Conservation (phyloP, 2,888 invertebrate genomes). For the Coenonympha glycerion region DNA sequence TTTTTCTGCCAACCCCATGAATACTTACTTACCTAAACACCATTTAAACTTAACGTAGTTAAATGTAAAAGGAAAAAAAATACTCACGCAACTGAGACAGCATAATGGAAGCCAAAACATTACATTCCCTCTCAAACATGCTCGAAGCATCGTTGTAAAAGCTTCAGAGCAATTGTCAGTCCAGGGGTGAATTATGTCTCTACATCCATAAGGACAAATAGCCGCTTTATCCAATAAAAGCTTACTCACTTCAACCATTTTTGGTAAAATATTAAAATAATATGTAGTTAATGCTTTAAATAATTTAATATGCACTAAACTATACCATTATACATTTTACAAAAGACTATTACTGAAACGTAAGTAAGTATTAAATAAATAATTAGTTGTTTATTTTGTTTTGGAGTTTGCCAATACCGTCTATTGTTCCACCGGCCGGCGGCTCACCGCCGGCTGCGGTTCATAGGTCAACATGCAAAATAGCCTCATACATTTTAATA, state of each 20-base stretch:
- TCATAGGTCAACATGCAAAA: slow-evolving; percentile 23
- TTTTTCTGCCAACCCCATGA: no score
- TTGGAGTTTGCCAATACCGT: slow-evolving; percentile 38
- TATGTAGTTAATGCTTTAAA: slow-evolving; percentile 1
- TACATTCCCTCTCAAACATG: slow-evolving; percentile 41
- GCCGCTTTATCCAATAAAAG: slow-evolving; percentile 39
- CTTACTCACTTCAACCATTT: slow-evolving; percentile 65
- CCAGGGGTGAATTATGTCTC: slow-evolving; percentile 54
- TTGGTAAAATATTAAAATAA: no score
- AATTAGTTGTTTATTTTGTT: neutral
- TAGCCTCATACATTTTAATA: slow-evolving; percentile 22
- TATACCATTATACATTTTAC: neutral
- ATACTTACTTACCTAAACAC: no score
- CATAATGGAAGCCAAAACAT: slow-evolving; percentile 47
- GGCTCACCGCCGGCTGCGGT: no score
- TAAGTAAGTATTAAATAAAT: neutral
- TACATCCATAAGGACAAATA: slow-evolving; percentile 38
- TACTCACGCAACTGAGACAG: slow-evolving; percentile 45
- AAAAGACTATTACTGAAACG: slow-evolving; percentile 9
- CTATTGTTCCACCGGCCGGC: slow-evolving; percentile 16
- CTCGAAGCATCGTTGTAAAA: slow-evolving; percentile 38
- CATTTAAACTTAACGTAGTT: no score
- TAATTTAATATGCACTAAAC: neutral
- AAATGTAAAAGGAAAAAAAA: no score
- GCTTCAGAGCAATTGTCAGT: slow-evolving; percentile 49